Evolutionary conservation across 1,140 invertebrate species (phyloP).

Genomic region (Drosophila varians): DNA sequence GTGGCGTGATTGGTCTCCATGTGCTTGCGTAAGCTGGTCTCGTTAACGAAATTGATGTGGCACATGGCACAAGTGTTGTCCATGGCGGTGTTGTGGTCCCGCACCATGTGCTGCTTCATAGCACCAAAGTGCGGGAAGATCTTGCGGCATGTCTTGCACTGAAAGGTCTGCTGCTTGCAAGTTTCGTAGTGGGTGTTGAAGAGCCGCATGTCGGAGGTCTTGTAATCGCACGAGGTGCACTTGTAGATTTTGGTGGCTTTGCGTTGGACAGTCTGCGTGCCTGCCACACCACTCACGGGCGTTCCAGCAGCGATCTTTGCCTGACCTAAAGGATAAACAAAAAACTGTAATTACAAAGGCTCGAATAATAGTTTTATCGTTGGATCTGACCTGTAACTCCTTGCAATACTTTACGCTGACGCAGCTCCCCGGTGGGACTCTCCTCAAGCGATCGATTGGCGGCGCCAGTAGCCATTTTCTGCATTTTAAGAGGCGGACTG

Average conservation of each 20-base stretch:
- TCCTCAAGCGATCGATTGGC: conserved; percentile 61
- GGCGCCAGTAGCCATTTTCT: conserved; percentile 64
- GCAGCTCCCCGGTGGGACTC: conserved; percentile 45
- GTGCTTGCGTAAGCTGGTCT: conserved; percentile 77
- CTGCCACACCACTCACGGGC: conserved; percentile 32
- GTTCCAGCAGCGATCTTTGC: conserved; percentile 57
- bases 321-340: conserved; percentile 21
- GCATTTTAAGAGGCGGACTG: conserved; percentile 74
- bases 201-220: conserved; percentile 81
- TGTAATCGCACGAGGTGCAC: conserved; percentile 83
- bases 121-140: conserved; percentile 79
- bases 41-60: conserved; percentile 81
- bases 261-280: conserved; percentile 72
- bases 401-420: conserved; percentile 61
- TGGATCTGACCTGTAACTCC: conserved; percentile 48
- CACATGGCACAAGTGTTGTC: conserved; percentile 81
- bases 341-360: not conserved
- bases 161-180: conserved; percentile 82
- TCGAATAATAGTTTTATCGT: not conserved
- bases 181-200: conserved; percentile 82
- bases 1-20: conserved; percentile 83
- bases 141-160: conserved; percentile 82
- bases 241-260: conserved; percentile 83
- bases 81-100: conserved; percentile 79
- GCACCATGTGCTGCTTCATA: conserved; percentile 81